Base-by-base conservation (phyloP, 1,140 invertebrate genomes). In the Lepeophtheirus salmonis region DNA sequence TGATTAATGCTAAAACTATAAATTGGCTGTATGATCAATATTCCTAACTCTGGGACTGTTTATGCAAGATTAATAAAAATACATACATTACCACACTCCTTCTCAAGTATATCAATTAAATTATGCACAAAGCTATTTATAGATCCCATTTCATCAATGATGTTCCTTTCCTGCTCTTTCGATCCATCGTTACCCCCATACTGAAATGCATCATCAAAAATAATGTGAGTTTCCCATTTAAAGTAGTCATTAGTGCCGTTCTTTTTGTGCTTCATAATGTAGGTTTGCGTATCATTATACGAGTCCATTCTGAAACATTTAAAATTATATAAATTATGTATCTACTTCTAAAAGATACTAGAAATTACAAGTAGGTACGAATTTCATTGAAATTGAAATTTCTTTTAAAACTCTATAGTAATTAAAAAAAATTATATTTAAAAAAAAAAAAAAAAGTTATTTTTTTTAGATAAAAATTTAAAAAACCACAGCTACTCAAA, bases 181-280 rank as follows among this genome's bases (percentile, higher is more conserved):
- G 30, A 41, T 41, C 30, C 30, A 41, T 41, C 30, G 6, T 6
- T 10, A n/a, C 30, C 55, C 77, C 74, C 65, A 41, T 41, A 41
- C 6, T 41, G 30, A 41, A 77, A 76, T 2, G 77, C 76, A 65
- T 79, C 77, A 65, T 79, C 78, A 62, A 79, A 75, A 62, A 78
- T 75, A 48, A 79, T 76, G 62, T 78, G 77, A 10, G 75, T 74
- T 71, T 78, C 76, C 62, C 77, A 78, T 64, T 77, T 75, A 63
- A 79, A 78, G 64, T 77, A 78, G 62, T 78, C 77, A 3, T n/a
- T 41, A 10, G 52, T 21, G 6, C 25, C 55, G 3, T 41, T n/a
- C 2, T 17, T 50, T 3, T 57, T 17, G 25, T 24, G 55, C 13
- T 54, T 14, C 52, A 16, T 20, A 17, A 54, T 24, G 14, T 24